Conservation (phyloP, 2,888 invertebrate species). For the Andrena fulva region DNA sequence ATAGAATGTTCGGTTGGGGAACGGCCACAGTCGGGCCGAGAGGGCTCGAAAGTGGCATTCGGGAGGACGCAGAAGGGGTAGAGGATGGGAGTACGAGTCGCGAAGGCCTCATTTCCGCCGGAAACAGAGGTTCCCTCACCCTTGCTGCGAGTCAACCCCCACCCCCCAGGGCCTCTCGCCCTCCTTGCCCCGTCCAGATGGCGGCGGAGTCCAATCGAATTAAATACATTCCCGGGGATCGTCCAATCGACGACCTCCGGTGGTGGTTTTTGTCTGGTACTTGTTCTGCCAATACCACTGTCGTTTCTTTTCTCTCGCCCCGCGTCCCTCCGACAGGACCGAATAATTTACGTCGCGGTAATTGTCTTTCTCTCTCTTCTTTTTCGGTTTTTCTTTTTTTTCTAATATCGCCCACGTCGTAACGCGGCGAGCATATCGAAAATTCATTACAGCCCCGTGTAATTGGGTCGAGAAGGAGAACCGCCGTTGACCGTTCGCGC, state of each 20-base stretch:
- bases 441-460: constrained; percentile 53
- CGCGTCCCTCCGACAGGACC: not conserved
- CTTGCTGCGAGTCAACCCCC: constrained; percentile 51
- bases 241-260: constrained; percentile 66
- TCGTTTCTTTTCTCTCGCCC: constrained; percentile 39
- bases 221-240: constrained; percentile 78
- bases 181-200: constrained; percentile 52
- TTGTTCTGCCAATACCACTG: constrained; percentile 44
- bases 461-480: constrained; percentile 54
- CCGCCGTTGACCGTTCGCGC: constrained; percentile 30
- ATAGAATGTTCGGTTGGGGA: constrained; percentile 52
- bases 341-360: constrained; percentile 43
- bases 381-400: not conserved
- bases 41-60: constrained; percentile 40
- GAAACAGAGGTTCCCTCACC: constrained; percentile 80
- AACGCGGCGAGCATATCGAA: constrained; percentile 43
- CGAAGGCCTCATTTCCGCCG: constrained; percentile 83
- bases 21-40: constrained; percentile 37
- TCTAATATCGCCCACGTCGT: constrained; percentile 7
- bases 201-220: constrained; percentile 78
- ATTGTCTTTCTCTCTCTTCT: constrained; percentile 8
- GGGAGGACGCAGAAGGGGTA: constrained; percentile 54
- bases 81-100: constrained; percentile 69
- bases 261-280: constrained; percentile 59
- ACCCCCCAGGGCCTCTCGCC: constrained; percentile 9